A percentile compares a stretch with the other conserved stretches of the same genome.
Evolutionary conservation across 2,113 vertebrate species (phyloP).

Genomic region (Strix aluco): DNA sequence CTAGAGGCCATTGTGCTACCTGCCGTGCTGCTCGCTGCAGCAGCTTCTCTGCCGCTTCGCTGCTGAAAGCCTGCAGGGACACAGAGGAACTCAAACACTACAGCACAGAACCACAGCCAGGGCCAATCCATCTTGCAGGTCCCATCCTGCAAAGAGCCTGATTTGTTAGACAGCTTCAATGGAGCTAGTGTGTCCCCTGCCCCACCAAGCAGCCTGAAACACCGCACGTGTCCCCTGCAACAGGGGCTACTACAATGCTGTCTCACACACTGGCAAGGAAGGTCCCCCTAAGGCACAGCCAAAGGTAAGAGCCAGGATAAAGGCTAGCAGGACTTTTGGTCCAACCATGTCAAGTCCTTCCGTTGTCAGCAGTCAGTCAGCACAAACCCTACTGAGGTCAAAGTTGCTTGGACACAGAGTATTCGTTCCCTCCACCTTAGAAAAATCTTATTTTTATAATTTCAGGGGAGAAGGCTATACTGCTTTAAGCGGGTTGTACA

Average conservation of each 20-base stretch:
- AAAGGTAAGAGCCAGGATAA: background rate
- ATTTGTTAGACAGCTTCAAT: background rate
- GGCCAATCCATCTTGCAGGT: background rate
- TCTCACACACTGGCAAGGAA: background rate
- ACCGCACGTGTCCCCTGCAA: background rate
- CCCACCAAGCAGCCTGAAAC: background rate
- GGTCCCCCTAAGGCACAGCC: background rate
- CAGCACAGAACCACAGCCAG: background rate
- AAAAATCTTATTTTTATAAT: background rate
- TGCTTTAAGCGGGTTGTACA: background rate
- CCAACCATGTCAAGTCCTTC: background rate
- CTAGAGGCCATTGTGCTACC: background rate
- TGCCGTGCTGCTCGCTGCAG: background rate
- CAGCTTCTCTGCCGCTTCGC: background rate
- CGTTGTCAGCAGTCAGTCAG: background rate
- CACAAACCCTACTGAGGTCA: background rate
- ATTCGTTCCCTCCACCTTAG: background rate
- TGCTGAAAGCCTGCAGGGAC: background rate
- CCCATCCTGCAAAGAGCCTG: background rate
- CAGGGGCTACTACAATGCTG: accelerated
- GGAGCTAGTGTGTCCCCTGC: background rate
- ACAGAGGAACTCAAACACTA: background rate
- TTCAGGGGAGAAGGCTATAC: background rate
- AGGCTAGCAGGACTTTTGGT: background rate
- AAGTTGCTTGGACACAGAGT: background rate